phyloP scores from a whole-genome alignment of 2,888 invertebrate genomes.

The Rhopalosiphum nymphaeae region DNA sequence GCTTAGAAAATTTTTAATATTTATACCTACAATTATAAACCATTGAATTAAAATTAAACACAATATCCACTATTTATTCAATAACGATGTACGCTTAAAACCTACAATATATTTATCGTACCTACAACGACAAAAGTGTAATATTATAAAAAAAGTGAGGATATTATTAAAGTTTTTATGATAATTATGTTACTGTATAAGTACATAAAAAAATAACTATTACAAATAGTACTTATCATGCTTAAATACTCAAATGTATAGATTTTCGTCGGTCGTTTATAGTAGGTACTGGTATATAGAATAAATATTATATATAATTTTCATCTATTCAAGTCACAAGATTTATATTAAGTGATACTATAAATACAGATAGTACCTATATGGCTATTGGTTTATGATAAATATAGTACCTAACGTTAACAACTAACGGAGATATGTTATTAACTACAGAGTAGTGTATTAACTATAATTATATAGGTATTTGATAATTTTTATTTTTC shows the following conservation, averaged over 20 bases:
- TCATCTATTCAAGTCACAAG: not conserved
- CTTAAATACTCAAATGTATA: not conserved
- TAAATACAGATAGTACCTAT: not conserved
- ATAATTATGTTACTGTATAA: not conserved
- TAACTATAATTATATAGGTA: slow-evolving; percentile 19
- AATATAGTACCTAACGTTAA: not conserved
- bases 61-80: not conserved
- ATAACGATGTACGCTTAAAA: not conserved
- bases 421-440: not conserved
- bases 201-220: not conserved
- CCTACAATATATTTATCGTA: not conserved
- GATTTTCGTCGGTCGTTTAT: not conserved
- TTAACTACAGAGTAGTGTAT: slow-evolving; percentile 20
- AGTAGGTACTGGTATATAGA: not conserved
- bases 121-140: not conserved
- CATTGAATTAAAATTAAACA: too few relatives aligned
- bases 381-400: not conserved
- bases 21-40: too few relatives aligned
- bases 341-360: not conserved
- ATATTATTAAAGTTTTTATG: not conserved
- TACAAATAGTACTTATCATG: not conserved
- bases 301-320: not conserved
- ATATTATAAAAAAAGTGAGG: not conserved
- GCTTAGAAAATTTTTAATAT: too few relatives aligned
- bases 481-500: not conserved